A percentile compares a stretch with the other conserved stretches of the same genome.
These are phyloP conservation scores for Corythornis vintsioides DNA, from an alignment of 2,113 vertebrate species.

Conservation along the genomic window DNA sequence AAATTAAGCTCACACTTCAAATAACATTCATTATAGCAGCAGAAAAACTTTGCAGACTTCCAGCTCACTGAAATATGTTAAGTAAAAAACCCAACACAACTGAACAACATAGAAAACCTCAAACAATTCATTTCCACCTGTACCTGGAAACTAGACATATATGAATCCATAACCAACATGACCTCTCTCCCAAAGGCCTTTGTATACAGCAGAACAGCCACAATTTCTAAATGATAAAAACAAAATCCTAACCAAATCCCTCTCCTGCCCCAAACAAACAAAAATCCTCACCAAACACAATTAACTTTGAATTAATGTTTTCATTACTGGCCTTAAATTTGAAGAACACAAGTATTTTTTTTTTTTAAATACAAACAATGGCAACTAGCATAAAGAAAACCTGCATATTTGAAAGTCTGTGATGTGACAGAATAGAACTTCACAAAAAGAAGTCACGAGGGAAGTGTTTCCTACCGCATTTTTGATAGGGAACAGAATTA, in stretches of 20 bases:
- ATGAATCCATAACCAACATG: fast-evolving
- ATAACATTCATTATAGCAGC: fast-evolving
- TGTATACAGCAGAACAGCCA: neutral
- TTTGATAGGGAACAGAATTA: neutral
- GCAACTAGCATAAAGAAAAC: fast-evolving
- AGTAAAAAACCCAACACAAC: neutral
- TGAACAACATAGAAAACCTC: neutral
- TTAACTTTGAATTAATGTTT: neutral
- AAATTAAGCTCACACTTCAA: neutral
- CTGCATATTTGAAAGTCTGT: neutral
- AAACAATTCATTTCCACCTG: neutral
- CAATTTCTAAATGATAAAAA: neutral
- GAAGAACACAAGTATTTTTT: neutral
- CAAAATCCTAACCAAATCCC: neutral
- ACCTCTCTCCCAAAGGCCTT: neutral
- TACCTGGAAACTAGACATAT: neutral
- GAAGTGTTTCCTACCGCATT: neutral
- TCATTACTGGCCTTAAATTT: neutral
- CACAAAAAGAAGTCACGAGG: neutral
- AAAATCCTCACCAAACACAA: neutral
- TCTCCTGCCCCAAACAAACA: neutral
- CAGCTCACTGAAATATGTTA: neutral
- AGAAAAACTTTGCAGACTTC: neutral
- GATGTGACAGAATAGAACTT: neutral
- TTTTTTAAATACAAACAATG: neutral